Evolutionary conservation across 2,113 vertebrate genomes (phyloP).

Genomic region (Anser brachyrhynchus): DNA sequence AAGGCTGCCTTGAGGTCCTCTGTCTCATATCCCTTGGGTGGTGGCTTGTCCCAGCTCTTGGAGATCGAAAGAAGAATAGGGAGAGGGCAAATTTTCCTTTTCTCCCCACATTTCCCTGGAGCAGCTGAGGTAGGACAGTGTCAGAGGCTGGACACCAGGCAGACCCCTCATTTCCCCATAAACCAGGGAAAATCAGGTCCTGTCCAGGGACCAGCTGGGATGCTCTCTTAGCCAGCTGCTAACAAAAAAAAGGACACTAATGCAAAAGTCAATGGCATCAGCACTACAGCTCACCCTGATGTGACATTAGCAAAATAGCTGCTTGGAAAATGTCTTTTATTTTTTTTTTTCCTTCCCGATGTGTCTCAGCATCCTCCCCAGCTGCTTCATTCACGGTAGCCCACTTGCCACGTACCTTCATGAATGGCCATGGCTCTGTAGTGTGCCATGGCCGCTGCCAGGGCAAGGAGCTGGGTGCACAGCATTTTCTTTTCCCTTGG

Average conservation of each 20-base stretch:
- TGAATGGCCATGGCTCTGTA: background rate
- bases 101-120: background rate
- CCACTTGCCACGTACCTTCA: conserved; percentile 26
- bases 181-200: background rate
- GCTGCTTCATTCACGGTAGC: background rate
- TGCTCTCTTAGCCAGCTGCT: background rate
- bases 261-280: background rate
- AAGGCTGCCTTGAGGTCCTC: background rate
- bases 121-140: background rate
- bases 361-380: background rate
- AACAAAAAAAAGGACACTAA: background rate
- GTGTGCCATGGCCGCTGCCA: background rate
- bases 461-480: background rate
- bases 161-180: background rate
- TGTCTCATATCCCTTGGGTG: background rate
- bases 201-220: background rate
- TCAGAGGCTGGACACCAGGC: background rate
- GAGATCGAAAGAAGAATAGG: background rate
- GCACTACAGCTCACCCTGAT: background rate
- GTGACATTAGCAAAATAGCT: background rate
- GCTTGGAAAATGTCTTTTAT: background rate
- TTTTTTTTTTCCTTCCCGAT: background rate
- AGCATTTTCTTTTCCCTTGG: background rate
- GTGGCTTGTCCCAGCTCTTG: background rate
- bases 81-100: background rate